Conservation (phyloP, 2,888 invertebrate species). For the Thereva unica region DNA sequence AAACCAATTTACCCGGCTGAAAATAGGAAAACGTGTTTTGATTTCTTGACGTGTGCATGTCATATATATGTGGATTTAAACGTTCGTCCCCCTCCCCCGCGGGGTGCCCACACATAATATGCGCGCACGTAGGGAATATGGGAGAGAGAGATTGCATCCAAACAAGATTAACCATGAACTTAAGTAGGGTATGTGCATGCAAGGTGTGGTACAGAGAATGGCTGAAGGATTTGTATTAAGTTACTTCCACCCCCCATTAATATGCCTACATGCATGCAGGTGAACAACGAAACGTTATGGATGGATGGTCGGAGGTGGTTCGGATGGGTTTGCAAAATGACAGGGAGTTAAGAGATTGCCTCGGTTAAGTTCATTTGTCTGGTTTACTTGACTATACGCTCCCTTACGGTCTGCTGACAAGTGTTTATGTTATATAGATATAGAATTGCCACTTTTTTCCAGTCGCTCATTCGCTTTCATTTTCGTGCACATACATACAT, state of each 20-base stretch:
- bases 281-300: too few relatives aligned
- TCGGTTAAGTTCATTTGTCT: slow-evolving; percentile 28
- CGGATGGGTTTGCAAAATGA: too few relatives aligned
- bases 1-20: too few relatives aligned
- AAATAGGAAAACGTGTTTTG: too few relatives aligned
- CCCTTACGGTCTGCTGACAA: slow-evolving; percentile 5
- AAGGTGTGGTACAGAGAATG: slow-evolving; percentile 1
- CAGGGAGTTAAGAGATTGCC: slow-evolving; percentile 10
- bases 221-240: slow-evolving; percentile 22
- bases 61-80: too few relatives aligned
- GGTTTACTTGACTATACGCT: not conserved
- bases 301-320: too few relatives aligned
- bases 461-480: not conserved
- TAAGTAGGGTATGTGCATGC: slow-evolving; percentile 13
- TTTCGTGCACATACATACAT: not conserved
- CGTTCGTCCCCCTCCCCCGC: too few relatives aligned
- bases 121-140: too few relatives aligned
- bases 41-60: too few relatives aligned
- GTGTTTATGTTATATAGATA: slow-evolving; percentile 2
- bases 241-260: not conserved
- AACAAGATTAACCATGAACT: slow-evolving; percentile 37
- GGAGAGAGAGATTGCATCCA: not conserved
- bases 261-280: too few relatives aligned
- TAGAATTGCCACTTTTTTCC: not conserved
- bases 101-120: too few relatives aligned